Conservation (phyloP, 2,113 vertebrate species). For the Diadophis punctatus region DNA sequence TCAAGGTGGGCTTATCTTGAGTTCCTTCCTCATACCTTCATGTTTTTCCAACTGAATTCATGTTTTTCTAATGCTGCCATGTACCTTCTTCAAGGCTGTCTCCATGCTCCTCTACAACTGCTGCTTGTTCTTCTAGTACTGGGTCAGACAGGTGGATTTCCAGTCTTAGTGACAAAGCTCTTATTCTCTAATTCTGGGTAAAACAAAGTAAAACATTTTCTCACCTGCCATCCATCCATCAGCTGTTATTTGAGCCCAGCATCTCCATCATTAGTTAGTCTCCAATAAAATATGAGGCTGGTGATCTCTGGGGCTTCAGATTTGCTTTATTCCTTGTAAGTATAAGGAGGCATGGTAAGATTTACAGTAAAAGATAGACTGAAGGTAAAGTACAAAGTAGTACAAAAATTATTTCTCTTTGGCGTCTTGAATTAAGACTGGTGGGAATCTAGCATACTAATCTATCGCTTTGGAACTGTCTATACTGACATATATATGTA, state of each 20-base stretch:
- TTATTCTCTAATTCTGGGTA: background rate
- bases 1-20: background rate
- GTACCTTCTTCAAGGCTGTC: background rate
- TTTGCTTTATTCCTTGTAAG: background rate
- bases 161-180: background rate
- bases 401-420: background rate
- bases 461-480: background rate
- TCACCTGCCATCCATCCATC: background rate
- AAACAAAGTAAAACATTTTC: background rate
- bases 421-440: background rate
- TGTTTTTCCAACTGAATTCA: background rate
- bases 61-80: background rate
- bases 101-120: background rate
- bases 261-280: background rate
- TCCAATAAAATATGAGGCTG: background rate
- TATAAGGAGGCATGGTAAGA: background rate
- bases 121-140: background rate
- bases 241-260: background rate
- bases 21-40: background rate
- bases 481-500: background rate
- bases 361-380: background rate
- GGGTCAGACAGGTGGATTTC: background rate
- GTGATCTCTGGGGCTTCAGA: background rate
- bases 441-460: background rate
- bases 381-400: background rate